Base-by-base conservation (phyloP, 2,888 invertebrate genomes). In the Netelia melanura region DNA sequence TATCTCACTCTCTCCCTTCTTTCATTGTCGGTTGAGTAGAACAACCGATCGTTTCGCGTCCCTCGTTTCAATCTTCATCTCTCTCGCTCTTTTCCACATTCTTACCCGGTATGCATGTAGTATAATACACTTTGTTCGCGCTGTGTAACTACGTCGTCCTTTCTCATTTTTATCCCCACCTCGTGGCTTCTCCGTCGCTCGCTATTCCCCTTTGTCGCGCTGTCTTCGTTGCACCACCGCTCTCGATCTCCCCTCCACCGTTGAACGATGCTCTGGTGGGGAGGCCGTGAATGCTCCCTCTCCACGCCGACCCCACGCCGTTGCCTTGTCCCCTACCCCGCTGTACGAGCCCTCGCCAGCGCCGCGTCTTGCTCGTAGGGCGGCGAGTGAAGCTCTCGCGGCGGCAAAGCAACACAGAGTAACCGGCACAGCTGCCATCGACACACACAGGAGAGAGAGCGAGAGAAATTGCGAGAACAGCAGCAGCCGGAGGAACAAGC, bases 341-440 rank as follows among this genome's bases (percentile, higher is more conserved):
- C 65, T 17, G 75, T 48, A 10, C 68, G 48, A 44, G 58, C 70
- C 72, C 82, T 70, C 72, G 70, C n/a, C 25, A 65, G 44, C 75
- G 48, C 44, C 14, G 10, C 65, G 52, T 38, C 43, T 61, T 68
- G 78, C 52, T 54, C 80, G 77, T 78, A 70, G 82, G 79, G 80
- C 76, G 85, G 81, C 72, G 82, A 77, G 71, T 48, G 76, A 52
- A 58, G 75, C 75, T 61, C 82, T 44, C 43, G 74, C 77, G 14
- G 14, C 48, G 48, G 48, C 48, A 48, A 48, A 48, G 21, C 9
- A 58, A 21, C 58, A 52, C 43, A 25, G 30, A 70, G 56, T 61
- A 83, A 71, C 74, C 78, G 82, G 79, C 82, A 82, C 85, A 85
- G 85, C 85, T 85, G 85, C 85, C 85, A 54, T 80, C 75, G 44